Evolutionary conservation across 2,888 invertebrate genomes (phyloP).

Genomic region (Philereme vetulata): DNA sequence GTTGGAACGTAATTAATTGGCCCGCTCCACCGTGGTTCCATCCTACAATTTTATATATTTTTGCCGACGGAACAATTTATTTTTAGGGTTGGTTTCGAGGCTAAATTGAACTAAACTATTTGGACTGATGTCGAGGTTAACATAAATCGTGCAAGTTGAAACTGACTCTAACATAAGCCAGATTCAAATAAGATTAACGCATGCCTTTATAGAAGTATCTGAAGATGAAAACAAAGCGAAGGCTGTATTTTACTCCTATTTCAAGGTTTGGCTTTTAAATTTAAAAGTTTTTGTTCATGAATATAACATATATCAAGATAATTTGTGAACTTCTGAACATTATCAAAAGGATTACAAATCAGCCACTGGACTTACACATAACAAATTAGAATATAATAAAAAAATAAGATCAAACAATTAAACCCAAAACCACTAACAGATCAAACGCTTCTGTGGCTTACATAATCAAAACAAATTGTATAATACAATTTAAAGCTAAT

Average conservation of each 20-base stretch:
- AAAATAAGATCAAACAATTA: slow-evolving; percentile 6
- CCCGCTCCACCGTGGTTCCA: slow-evolving; percentile 44
- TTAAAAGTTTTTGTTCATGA: neutral
- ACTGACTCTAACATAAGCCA: slow-evolving; percentile 21
- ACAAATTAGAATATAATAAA: neutral
- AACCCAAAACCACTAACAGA: slow-evolving; percentile 9
- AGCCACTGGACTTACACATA: neutral
- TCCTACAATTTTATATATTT: slow-evolving; percentile 33
- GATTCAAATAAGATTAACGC: slow-evolving; percentile 16
- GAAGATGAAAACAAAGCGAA: slow-evolving; percentile 7
- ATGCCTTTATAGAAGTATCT: slow-evolving; percentile 12
- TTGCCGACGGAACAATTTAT: slow-evolving; percentile 33
- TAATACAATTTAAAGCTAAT: slow-evolving; percentile 12
- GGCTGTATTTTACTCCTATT: slow-evolving; percentile 6
- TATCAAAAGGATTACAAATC: too few relatives aligned
- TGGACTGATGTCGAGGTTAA: slow-evolving; percentile 33
- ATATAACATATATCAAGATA: too few relatives aligned
- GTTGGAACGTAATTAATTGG: slow-evolving; percentile 46
- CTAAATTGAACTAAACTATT: slow-evolving; percentile 32
- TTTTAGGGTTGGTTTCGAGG: slow-evolving; percentile 34
- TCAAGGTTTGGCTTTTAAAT: neutral
- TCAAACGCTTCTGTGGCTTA: slow-evolving; percentile 9
- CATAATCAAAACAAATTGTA: slow-evolving; percentile 8
- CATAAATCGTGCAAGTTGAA: slow-evolving; percentile 29
- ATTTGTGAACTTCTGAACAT: too few relatives aligned